phyloP scores from a whole-genome alignment of 2,113 vertebrate genomes.

The Cyanoderma ruficeps region DNA sequence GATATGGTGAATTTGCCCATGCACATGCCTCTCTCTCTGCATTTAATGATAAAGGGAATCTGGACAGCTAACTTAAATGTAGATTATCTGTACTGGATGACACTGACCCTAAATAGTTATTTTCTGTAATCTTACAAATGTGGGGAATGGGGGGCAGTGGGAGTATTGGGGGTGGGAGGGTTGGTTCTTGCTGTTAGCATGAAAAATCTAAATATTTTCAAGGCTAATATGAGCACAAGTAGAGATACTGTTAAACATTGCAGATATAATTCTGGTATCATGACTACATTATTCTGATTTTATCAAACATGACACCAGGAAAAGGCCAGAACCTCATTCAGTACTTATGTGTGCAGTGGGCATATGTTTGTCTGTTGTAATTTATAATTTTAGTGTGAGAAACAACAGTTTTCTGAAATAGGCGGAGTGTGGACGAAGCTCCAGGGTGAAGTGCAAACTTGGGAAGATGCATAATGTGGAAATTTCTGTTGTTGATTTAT shows the following conservation, averaged over 20 bases:
- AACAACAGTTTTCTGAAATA: constrained; percentile 7
- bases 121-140: background rate
- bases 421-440: background rate
- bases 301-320: background rate
- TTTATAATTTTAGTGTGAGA: background rate
- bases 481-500: background rate
- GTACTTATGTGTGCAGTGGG: background rate
- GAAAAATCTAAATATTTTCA: background rate
- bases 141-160: rapidly evolving
- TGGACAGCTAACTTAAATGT: background rate
- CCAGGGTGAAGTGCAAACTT: background rate
- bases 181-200: background rate
- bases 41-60: background rate
- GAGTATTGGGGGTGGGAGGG: background rate
- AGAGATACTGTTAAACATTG: background rate
- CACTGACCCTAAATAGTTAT: background rate
- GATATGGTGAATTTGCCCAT: background rate
- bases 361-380: background rate
- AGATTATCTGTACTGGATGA: background rate
- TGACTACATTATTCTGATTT: background rate
- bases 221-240: background rate
- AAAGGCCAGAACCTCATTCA: background rate
- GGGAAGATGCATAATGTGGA: background rate
- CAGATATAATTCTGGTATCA: background rate
- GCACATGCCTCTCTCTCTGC: background rate